phyloP scores from a whole-genome alignment of 2,113 vertebrate species.

The Lipotes vexillifer region DNA sequence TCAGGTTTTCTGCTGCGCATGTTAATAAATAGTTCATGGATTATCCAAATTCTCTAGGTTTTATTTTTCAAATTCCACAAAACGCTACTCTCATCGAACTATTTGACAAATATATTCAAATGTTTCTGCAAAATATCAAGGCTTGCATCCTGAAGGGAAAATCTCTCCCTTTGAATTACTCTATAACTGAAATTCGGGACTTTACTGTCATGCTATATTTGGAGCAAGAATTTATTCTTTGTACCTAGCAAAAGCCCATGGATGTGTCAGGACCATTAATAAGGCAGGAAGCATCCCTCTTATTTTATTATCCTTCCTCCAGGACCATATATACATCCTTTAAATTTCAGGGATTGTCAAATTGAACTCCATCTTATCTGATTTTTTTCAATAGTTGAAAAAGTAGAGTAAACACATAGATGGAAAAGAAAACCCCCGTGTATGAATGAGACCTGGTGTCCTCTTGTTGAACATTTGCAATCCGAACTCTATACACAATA shows the following conservation, averaged over 20 bases:
- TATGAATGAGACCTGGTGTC: not conserved
- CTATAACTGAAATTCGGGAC: not conserved
- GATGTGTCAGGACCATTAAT: not conserved
- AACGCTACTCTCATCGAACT: not conserved
- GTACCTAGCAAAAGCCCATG: not conserved
- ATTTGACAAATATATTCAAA: not conserved
- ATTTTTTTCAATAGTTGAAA: not conserved
- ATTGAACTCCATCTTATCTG: not conserved
- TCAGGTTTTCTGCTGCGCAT: not conserved
- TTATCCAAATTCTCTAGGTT: constrained; percentile 8
- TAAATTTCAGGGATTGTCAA: not conserved
- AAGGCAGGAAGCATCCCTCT: not conserved
- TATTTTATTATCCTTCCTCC: not conserved
- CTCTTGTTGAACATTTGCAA: not conserved
- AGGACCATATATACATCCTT: not conserved
- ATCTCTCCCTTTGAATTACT: not conserved
- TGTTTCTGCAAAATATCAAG: not conserved
- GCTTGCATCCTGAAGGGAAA: not conserved
- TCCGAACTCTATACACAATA: not conserved
- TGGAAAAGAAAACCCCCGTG: not conserved
- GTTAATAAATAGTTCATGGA: constrained; percentile 1
- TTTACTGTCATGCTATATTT: not conserved
- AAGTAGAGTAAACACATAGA: not conserved
- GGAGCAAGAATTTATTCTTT: not conserved
- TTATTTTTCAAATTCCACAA: constrained; percentile 22